These are phyloP conservation scores for Azemiops feae DNA, from an alignment of 2,113 vertebrate species.

Conservation along the genomic window DNA sequence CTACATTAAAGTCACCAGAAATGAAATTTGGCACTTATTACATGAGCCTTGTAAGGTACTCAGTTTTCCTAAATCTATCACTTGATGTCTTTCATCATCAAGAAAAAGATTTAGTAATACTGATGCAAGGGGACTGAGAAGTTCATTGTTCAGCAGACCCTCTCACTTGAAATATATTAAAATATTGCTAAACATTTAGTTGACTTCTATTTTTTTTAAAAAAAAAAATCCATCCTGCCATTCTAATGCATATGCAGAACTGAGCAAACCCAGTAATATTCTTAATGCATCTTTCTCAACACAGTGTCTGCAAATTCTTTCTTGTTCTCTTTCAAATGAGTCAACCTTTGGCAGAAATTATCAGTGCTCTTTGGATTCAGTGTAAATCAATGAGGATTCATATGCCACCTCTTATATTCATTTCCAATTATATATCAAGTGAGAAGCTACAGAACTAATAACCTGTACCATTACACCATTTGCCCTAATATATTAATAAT, in stretches of 20 bases:
- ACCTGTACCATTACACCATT: background rate
- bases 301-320: rapidly evolving
- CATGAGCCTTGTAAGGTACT: background rate
- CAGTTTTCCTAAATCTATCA: background rate
- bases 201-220: background rate
- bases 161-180: background rate
- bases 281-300: background rate
- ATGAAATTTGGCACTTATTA: background rate
- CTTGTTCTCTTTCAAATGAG: background rate
- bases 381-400: background rate
- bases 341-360: background rate
- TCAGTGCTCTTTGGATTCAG: background rate
- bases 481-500: constrained; percentile 41
- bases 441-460: constrained; percentile 24
- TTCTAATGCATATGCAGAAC: background rate
- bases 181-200: background rate
- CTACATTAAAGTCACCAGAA: background rate
- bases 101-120: background rate
- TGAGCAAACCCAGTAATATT: background rate
- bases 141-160: background rate
- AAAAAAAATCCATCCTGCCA: background rate
- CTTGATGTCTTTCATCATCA: background rate
- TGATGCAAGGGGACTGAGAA: background rate
- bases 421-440: constrained; percentile 4
- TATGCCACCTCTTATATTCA: background rate